phyloP scores from a whole-genome alignment of 2,888 invertebrate species.

The Drosophila greeni region DNA sequence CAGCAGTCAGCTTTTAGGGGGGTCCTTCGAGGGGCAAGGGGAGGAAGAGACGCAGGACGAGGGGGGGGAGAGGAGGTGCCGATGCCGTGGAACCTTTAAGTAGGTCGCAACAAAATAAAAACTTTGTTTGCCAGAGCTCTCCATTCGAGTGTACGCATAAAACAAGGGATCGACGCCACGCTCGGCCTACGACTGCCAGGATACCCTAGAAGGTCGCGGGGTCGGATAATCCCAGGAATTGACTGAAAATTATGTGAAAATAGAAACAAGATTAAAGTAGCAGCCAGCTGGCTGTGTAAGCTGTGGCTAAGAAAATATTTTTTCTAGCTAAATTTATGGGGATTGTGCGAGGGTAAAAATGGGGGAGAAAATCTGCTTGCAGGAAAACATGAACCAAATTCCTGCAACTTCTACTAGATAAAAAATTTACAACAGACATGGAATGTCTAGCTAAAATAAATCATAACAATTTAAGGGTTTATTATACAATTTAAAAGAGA shows the following conservation, averaged over 20 bases:
- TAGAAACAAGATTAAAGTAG: constrained; percentile 22
- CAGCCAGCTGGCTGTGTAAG: constrained; percentile 2
- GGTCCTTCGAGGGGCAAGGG: background rate
- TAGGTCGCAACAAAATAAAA: constrained; percentile 44
- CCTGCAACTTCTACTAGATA: background rate
- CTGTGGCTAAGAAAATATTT: background rate
- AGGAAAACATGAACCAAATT: background rate
- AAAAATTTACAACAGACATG: background rate
- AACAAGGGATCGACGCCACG: constrained; percentile 20
- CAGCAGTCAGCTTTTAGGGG: constrained; percentile 26
- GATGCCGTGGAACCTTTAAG: constrained; percentile 26
- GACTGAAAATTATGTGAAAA: constrained; percentile 40
- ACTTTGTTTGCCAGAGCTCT: constrained; percentile 40
- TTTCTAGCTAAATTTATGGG: constrained; percentile 7
- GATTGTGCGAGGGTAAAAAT: constrained; percentile 13
- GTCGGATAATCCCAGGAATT: constrained; percentile 30
- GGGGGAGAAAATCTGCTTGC: background rate
- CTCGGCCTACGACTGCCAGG: constrained; percentile 16
- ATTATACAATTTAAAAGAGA: background rate
- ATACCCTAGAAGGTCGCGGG: constrained; percentile 32
- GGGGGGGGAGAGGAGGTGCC: background rate
- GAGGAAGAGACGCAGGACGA: background rate
- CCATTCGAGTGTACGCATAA: constrained; percentile 32
- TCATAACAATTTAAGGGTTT: background rate
- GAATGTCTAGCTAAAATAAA: background rate